Base-by-base conservation (phyloP, 2,888 invertebrate genomes). In the Metopia argyrocephala region DNA sequence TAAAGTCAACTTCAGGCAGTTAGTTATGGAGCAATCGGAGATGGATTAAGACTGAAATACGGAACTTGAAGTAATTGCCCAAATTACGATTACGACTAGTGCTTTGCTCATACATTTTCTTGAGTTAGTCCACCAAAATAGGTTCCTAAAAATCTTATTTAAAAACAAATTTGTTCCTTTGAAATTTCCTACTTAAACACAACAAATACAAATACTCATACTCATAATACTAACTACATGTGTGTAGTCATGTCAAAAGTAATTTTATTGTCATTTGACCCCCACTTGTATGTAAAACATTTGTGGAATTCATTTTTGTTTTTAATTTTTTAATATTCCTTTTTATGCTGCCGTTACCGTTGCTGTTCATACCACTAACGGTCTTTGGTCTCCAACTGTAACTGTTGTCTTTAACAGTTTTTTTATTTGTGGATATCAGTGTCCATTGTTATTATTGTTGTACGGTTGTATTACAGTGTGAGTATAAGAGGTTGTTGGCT, bases 271-370 rank as follows among this genome's bases (percentile, higher is more conserved):
- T 65, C 61, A 45, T 66, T 46, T 66, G 56, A 61, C 57, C 70
- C 69, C 74, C 69, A 75, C 64, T 73, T 73, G 79, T 79, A 75
- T 73, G 74, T 79, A 65, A 66, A 82, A 79, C 79, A 71, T 68
- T 82, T 78, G 82, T 79, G 82, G 64, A 69, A 79, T 76, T 73
- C 75, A 45, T 71, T 82, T 75, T 75, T 62, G 46, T 56, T 66
- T 66, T 65, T 46, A 38, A 5, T 54, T 25, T 28, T 27, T 12
- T 20, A 15, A 5, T 3, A 23, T 57, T 31, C 3, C 2, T 18
- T 18, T 28, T 23, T 27, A n/a, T 25, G 3, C 38, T 12, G 9
- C 9, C 9, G 9, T 38, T 15, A 12, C 38, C 15, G 38, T 38
- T 15, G 38, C 9, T 15, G 15, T 38, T 38, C 15, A 38, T 38